Conservation (phyloP, 2,113 vertebrate genomes). For the Salvelinus fontinalis region DNA sequence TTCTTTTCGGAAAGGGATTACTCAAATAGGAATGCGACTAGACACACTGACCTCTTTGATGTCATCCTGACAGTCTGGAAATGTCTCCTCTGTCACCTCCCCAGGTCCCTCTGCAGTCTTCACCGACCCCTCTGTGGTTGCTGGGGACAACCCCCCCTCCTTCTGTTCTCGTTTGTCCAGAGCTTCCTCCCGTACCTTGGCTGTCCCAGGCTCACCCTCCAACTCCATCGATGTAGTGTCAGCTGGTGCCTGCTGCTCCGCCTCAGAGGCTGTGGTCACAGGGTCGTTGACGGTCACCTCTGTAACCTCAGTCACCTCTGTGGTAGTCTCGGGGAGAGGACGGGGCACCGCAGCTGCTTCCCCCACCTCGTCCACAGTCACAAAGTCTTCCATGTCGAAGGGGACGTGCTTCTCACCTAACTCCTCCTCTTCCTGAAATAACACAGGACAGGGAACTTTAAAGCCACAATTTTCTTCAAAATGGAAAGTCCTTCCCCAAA, state of each 20-base stretch:
- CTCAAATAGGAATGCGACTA: not conserved
- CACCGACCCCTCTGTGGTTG: not conserved
- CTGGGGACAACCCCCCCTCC: not conserved
- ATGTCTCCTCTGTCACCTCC: not conserved
- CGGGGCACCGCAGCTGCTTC: slow-evolving; percentile 43
- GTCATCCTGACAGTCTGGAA: not conserved
- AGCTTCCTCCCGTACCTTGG: not conserved
- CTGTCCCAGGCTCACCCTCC: not conserved
- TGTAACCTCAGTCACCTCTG: not conserved
- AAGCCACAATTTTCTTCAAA: not conserved
- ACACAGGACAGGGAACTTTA: not conserved
- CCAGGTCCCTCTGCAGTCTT: not conserved
- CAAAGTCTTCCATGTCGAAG: slow-evolving; percentile 66
- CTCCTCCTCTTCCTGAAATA: slow-evolving; percentile 33
- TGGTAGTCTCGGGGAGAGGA: not conserved
- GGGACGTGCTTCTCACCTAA: slow-evolving; percentile 39
- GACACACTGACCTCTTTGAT: not conserved
- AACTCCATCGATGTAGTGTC: not conserved
- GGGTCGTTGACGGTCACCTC: not conserved
- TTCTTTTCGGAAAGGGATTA: no score
- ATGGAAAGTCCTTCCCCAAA: no score
- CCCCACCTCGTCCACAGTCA: slow-evolving; percentile 68
- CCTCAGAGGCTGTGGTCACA: not conserved
- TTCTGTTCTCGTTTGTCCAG: not conserved
- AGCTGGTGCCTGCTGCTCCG: not conserved